phyloP scores from a whole-genome alignment of 2,797 vertebrate genomes.

The Prionace glauca region DNA sequence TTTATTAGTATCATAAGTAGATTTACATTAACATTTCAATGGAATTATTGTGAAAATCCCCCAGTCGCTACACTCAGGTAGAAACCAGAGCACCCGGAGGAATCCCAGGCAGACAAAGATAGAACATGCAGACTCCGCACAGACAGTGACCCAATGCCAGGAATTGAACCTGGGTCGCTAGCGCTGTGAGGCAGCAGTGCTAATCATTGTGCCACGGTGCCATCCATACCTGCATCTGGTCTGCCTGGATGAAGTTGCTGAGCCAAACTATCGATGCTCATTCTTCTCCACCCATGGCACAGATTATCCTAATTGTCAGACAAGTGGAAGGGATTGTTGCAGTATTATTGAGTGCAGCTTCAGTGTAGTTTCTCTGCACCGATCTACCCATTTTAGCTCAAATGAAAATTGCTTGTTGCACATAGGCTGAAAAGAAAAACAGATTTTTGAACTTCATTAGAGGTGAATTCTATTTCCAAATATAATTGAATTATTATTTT shows the following conservation, averaged over 20 bases:
- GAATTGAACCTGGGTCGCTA: no score
- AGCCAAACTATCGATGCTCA: neutral
- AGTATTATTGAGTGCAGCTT: neutral
- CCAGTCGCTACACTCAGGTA: no score
- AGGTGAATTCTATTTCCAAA: neutral
- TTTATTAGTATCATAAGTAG: no score
- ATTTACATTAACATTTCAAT: no score
- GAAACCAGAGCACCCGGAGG: no score
- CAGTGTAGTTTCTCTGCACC: neutral
- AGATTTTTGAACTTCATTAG: neutral
- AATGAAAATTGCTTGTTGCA: neutral
- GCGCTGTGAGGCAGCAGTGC: no score
- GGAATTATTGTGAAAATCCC: no score
- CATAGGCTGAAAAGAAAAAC: neutral
- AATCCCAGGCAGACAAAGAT: no score
- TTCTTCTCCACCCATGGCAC: neutral
- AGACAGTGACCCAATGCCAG: no score
- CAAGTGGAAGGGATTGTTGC: neutral
- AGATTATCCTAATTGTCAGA: neutral
- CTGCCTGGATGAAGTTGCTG: neutral
- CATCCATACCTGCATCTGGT: neutral
- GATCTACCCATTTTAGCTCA: neutral
- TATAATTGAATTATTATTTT: neutral
- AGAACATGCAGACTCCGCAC: no score
- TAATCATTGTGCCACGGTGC: no score